Conservation (phyloP, 2,888 invertebrate genomes). For the Ophion ellenae region DNA sequence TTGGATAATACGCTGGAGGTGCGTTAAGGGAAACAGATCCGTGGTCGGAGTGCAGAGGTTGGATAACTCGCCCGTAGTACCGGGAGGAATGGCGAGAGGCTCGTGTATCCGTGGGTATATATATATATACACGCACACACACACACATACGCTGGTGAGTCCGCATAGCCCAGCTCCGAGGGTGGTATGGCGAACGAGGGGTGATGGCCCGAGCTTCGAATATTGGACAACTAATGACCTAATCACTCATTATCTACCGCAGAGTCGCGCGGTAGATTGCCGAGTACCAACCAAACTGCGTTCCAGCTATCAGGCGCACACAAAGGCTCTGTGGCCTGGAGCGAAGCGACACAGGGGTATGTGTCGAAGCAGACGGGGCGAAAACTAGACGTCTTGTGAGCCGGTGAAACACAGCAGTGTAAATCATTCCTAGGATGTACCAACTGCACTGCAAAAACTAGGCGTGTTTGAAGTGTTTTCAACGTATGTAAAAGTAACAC, state of each 20-base stretch:
- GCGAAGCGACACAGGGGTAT: constrained; percentile 14
- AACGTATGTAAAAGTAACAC: too few species aligned
- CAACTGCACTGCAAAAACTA: too few species aligned
- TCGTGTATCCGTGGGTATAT: constrained; percentile 43
- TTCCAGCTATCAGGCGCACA: constrained; percentile 30
- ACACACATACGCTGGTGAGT: not conserved
- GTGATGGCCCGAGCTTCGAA: constrained; percentile 71
- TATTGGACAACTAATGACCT: constrained; percentile 81
- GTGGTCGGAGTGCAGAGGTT: constrained; percentile 41
- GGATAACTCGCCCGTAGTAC: constrained; percentile 54
- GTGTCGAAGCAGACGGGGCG: not conserved
- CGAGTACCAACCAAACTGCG: constrained; percentile 42
- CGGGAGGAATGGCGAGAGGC: constrained; percentile 58
- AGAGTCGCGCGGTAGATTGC: constrained; percentile 73
- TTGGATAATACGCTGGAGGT: constrained; percentile 44
- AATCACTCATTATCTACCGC: constrained; percentile 79
- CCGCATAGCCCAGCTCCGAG: constrained; percentile 21
- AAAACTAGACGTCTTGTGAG: constrained; percentile 10
- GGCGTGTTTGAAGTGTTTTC: too few species aligned
- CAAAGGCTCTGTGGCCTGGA: constrained; percentile 25
- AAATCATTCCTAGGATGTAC: not conserved
- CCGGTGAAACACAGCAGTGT: not conserved
- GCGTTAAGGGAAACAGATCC: constrained; percentile 59
- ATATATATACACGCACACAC: too few species aligned
- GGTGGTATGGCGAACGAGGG: constrained; percentile 50